Base-by-base conservation (phyloP, 2,113 vertebrate genomes). In the Cyanoderma ruficeps region DNA sequence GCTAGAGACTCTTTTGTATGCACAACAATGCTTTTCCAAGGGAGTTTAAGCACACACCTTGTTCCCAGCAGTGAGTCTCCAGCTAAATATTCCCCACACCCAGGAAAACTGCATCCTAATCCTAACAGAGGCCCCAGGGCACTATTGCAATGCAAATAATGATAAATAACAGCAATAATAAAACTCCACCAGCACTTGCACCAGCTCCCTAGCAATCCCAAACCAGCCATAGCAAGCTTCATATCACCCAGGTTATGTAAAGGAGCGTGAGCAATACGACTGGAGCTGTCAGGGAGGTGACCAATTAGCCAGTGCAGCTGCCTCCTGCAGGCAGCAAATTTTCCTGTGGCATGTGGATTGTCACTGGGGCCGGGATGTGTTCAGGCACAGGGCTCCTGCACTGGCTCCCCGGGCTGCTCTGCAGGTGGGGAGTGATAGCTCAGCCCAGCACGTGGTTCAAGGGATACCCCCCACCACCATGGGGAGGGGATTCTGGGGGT, bases 91-190 rank as follows among this genome's bases (percentile, higher is more conserved):
- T 77, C 65, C n/a, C 41, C 1, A 4, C 52, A 79, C 44, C 68
- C 78, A 56, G 65, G 57, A 92, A 83, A 86, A 82, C 50, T 20
- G 56, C 14, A 7, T 87, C 80, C 91, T 83, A 88, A 89, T 85
- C 72, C 70, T 94, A 81, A 70, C 71, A 56, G 68, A 94, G 78
- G 64, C 87, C 78, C 68, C 50, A 83, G 84, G 77, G 93, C 72
- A 13, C 65, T 10, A 55, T 67, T 90, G 75, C 53, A 93, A 92
- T 96, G 89, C 89, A 96, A 96, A 96, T 96, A 90, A 91, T 90
- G 68, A 96, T 88, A 95, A 96, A 93, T 93, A 96, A 91, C 74
- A 76, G 77, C 50, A 78, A 93, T 94, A 93, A 95, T 77, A 94
- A 94, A 94, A 92, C 10, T 24, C 47, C 27, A 35, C 35, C 61